Evolutionary conservation across 2,113 vertebrate genomes (phyloP), one percentile per base, ranked within the genome.

Genomic region (Brachyistius frenatus): DNA sequence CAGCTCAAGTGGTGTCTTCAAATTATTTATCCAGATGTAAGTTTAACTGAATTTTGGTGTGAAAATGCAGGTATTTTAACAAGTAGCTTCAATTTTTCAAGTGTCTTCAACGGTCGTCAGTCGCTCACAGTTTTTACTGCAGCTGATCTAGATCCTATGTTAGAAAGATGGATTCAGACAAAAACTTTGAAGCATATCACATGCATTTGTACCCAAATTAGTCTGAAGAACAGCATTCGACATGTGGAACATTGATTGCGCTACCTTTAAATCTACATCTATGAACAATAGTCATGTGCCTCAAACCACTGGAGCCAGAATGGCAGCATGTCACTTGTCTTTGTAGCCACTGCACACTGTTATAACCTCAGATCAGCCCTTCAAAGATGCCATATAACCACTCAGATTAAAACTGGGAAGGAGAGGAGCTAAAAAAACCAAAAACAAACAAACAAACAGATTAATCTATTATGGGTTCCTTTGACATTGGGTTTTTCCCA

Each of bases 251-350:
- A 66, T 37, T 62, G 56, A 67, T 73, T 73, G 46, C 14, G 23
- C 73, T 32, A 15, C 9, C 47, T 35, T n/a, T 16, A 65, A 47
- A 32, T n/a, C 14, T 5, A 44, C 41, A 44, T 57, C 46, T 35
- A 41, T 60, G 31, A 60, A 67, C 57, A 76, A 66, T 16, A 7
- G 23, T 55, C 14, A 15, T 50, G 49, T n/a, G 30, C 9, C 53
- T 69, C 39, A 23, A 39, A 46, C 5, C 14, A 11, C 35, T 54
- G 9, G 15, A 56, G 14, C 15, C 15, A n/a, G n/a, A 50, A 50
- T 50, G 49, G 15, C 49, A n/a, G 49, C 49, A 16, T 16, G 49
- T 6, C 15, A n/a, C 16, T 50, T 50, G 5, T 50, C 49, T 50
- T 50, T 50, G 49, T 50, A 6, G 4, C 49, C 49, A 11, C 41